A percentile compares a stretch with the other conserved stretches of the same genome.
Evolutionary conservation across 64 coral and sea anemone genomes (phyloP).

Genomic region (Montipora foliosa): DNA sequence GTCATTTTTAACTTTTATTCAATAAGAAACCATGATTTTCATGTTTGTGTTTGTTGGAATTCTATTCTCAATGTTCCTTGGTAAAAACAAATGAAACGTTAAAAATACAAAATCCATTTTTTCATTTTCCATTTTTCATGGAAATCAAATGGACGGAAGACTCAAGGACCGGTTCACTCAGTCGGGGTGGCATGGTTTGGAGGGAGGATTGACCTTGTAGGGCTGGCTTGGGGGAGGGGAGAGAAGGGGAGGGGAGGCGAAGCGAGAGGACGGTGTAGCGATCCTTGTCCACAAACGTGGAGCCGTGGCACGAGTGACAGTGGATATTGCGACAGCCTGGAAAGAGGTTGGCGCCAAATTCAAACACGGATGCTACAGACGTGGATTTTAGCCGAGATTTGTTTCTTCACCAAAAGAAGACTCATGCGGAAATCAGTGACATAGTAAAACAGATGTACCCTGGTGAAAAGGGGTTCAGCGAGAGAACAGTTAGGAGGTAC

Average conservation of each 20-base stretch:
- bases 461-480: not conserved
- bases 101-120: too few relatives aligned
- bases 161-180: not conserved
- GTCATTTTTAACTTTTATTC: too few relatives aligned
- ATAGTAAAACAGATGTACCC: not conserved
- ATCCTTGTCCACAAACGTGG: not conserved
- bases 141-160: too few relatives aligned
- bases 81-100: too few relatives aligned
- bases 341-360: not conserved
- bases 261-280: not conserved
- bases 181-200: not conserved
- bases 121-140: too few relatives aligned
- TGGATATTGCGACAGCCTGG: not conserved
- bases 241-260: not conserved
- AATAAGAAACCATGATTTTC: too few relatives aligned
- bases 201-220: too few relatives aligned
- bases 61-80: too few relatives aligned
- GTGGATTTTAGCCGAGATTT: not conserved
- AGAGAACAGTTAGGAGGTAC: constrained; percentile 9
- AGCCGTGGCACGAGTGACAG: not conserved
- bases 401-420: too few relatives aligned
- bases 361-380: not conserved
- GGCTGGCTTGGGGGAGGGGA: not conserved
- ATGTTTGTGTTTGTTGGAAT: too few relatives aligned
- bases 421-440: too few relatives aligned